These are phyloP conservation scores for Conchocele bisecta DNA, from an alignment of 2,888 invertebrate genomes.

Conservation along the genomic window DNA sequence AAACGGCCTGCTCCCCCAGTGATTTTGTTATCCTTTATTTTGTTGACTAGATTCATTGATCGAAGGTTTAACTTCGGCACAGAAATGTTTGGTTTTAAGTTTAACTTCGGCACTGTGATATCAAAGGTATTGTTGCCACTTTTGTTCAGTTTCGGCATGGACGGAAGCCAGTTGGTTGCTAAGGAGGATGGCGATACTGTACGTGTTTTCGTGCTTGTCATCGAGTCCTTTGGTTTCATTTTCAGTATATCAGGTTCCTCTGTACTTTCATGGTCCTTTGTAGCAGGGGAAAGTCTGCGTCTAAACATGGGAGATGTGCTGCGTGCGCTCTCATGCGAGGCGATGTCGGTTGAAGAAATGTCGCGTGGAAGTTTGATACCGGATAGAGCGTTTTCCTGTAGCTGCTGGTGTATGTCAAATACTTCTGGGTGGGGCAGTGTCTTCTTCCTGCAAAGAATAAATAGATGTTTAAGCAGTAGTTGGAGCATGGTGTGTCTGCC, in stretches of 20 bases:
- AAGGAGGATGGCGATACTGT: not conserved
- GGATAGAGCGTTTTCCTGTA: slow-evolving; percentile 74
- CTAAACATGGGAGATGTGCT: slow-evolving; percentile 48
- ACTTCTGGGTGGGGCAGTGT: slow-evolving; percentile 73
- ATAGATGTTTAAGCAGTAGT: too few relatives aligned
- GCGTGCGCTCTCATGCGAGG: slow-evolving; percentile 35
- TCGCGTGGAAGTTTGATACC: slow-evolving; percentile 75
- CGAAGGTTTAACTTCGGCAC: slow-evolving; percentile 47
- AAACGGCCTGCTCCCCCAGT: slow-evolving; percentile 42
- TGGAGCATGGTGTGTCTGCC: too few relatives aligned
- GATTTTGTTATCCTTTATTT: too few relatives aligned
- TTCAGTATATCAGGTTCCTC: too few relatives aligned
- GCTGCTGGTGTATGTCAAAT: slow-evolving; percentile 77
- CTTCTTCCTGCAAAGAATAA: slow-evolving; percentile 69
- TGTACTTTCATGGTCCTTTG: not conserved
- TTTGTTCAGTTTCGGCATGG: slow-evolving; percentile 42
- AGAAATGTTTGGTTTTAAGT: slow-evolving; percentile 26
- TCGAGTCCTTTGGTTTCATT: not conserved
- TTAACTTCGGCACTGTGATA: slow-evolving; percentile 44
- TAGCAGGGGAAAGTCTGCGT: slow-evolving; percentile 24
- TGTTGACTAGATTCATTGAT: slow-evolving; percentile 52
- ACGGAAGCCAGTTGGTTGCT: slow-evolving; percentile 15
- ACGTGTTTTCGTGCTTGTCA: not conserved
- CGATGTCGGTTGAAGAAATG: slow-evolving; percentile 71
- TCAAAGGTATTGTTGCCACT: slow-evolving; percentile 27